Percentiles rank a stretch among this genome's conserved stretches.
Evolutionary conservation across 92 coral and sea anemone species (phyloP).

Genomic region (Porites lobata): DNA sequence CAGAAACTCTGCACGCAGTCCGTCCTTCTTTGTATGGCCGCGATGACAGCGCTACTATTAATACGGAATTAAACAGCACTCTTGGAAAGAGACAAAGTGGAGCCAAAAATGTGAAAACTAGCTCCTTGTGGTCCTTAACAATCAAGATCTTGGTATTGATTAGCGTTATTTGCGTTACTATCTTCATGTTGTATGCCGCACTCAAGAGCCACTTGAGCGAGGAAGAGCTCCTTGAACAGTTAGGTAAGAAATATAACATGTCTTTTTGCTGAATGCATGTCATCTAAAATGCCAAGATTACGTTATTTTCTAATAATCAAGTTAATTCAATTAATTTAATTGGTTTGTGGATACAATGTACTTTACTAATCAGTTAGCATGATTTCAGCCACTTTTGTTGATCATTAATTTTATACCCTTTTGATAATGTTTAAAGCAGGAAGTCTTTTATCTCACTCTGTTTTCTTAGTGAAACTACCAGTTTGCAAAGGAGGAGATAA

Average conservation of each 20-base stretch:
- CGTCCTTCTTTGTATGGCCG: background rate
- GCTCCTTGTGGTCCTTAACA: constrained; percentile 39
- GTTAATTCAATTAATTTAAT: background rate
- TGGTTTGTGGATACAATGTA: background rate
- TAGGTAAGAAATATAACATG: constrained; percentile 20
- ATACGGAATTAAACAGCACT: constrained; percentile 15
- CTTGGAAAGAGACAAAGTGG: constrained; percentile 58
- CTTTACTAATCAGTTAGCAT: background rate
- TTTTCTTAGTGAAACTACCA: constrained; percentile 32
- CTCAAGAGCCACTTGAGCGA: constrained; percentile 38
- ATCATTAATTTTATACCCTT: background rate
- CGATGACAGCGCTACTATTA: background rate
- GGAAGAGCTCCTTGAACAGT: background rate
- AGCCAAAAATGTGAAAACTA: constrained; percentile 23
- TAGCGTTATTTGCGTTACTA: constrained; percentile 43
- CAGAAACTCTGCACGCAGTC: background rate
- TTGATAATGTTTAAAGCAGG: background rate
- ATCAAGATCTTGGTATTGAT: constrained; percentile 33
- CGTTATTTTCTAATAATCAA: background rate
- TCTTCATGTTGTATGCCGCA: constrained; percentile 31
- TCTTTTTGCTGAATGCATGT: constrained; percentile 4
- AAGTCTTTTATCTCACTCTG: background rate
- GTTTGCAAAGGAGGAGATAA: constrained; percentile 4
- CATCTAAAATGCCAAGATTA: too few relatives aligned
- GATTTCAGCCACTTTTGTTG: background rate